Percentiles rank a stretch among this genome's conserved stretches.
Conservation (phyloP, 2,113 vertebrate genomes). For the Entomyzon cyanotis region DNA sequence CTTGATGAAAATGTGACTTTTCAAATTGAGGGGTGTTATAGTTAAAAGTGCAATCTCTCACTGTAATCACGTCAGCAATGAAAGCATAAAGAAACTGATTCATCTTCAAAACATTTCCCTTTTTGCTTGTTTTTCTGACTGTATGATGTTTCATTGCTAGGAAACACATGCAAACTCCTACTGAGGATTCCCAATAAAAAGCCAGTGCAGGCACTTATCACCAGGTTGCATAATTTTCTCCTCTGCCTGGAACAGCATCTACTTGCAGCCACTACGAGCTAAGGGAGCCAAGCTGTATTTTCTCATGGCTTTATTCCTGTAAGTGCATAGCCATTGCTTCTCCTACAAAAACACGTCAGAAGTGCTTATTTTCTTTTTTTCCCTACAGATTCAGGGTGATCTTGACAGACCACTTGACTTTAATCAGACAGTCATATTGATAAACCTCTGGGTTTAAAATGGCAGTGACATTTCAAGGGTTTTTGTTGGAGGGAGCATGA, state of each 20-base stretch:
- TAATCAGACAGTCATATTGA: not conserved
- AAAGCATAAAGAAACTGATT: slow-evolving; percentile 8
- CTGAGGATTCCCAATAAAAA: slow-evolving; percentile 43
- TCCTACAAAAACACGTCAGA: not conserved
- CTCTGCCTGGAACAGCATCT: slow-evolving; percentile 5
- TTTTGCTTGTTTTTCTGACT: slow-evolving; percentile 41
- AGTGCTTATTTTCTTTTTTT: not conserved
- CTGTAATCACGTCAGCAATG: not conserved
- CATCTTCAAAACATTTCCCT: slow-evolving; percentile 34
- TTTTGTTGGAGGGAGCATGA: slow-evolving; percentile 1
- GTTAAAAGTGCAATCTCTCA: not conserved
- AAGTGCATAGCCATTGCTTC: not conserved
- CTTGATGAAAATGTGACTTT: slow-evolving; percentile 39
- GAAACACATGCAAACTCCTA: slow-evolving; percentile 27
- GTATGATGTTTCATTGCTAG: slow-evolving; percentile 34
- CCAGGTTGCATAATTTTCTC: slow-evolving; percentile 38
- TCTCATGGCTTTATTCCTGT: not conserved
- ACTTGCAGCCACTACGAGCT: not conserved
- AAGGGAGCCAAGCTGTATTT: not conserved
- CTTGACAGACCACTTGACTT: slow-evolving; percentile 26
- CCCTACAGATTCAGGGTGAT: not conserved
- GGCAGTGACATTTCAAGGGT: slow-evolving; percentile 9
- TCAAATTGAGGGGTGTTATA: not conserved
- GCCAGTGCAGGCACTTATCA: not conserved
- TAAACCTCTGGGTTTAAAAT: slow-evolving; percentile 9